A percentile compares a stretch with the other conserved stretches of the same genome.
phyloP scores from a whole-genome alignment of 30 jellyfish, hydroid and myxozoan species.

The Haliclystus octoradiatus region DNA sequence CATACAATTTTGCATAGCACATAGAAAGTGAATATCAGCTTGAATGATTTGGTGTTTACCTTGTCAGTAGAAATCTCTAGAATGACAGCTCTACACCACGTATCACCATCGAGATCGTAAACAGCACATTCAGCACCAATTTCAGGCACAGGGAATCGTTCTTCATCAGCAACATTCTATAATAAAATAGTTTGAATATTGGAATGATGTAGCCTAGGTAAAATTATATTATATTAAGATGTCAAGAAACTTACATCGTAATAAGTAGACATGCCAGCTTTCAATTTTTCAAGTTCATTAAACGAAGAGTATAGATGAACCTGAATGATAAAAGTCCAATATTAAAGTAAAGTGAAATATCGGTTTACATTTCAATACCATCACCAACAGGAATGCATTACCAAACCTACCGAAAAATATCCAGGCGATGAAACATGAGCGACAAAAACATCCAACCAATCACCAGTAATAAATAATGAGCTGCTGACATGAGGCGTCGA shows the following conservation, averaged over 20 bases:
- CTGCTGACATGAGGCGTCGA: neutral
- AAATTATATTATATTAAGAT: too few species aligned
- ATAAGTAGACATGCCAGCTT: slow-evolving; percentile 16
- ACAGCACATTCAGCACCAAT: slow-evolving; percentile 40
- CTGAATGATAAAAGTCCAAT: slow-evolving; percentile 1
- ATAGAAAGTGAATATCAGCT: too few species aligned
- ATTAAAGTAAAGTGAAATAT: too few species aligned
- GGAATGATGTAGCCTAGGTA: neutral
- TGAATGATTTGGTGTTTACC: too few species aligned
- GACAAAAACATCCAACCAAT: neutral
- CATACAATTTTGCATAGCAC: too few species aligned
- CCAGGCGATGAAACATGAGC: neutral
- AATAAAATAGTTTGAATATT: neutral
- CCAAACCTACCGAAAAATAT: neutral
- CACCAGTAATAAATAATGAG: neutral
- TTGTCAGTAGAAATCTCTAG: too few species aligned
- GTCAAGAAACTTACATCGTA: slow-evolving; percentile 13
- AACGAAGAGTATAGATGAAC: slow-evolving; percentile 12
- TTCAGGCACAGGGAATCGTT: slow-evolving; percentile 45
- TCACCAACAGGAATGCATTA: too few species aligned
- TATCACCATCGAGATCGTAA: slow-evolving; percentile 32
- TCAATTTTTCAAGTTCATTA: neutral
- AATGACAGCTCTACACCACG: slow-evolving; percentile 77
- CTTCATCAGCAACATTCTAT: slow-evolving; percentile 18
- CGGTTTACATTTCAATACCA: too few species aligned